Base-by-base conservation (phyloP, 1,140 invertebrate genomes). In the Palaemon carinicauda region DNA sequence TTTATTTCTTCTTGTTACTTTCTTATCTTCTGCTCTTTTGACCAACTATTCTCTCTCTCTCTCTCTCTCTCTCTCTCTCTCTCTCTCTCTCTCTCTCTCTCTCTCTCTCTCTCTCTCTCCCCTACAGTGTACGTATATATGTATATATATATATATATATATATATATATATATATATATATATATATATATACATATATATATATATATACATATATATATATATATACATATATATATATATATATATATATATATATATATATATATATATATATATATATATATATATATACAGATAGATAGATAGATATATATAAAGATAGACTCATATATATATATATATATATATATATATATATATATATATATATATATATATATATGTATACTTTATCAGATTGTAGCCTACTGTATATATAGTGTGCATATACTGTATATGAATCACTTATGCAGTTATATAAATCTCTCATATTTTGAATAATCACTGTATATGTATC, bases 321-420 rank as follows among this genome's bases (percentile, higher is more conserved):
- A 75, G 33, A 75, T 41, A 41, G 1, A 75, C 10, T 10, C 21
- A 50, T 41, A 75, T 41, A 75, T 75, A 75, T 75, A 75, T 75
- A 74, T n/a, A 74, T 74, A 74, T 21, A 50, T 74, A 74, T 74
- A 31, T 74, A 3, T 74, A 74, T 74, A 31, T 74, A 74, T 74
- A 74, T 74, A 33, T 74, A 74, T 74, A 29, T 74, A 9, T 33
- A 1, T 19, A 17, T 19, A 29, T 17, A 27, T 12, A 27, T 60
- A 0, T 60, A 3, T 60, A 60, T 60, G 7, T 60, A 60, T 10
- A 14, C 21, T 3, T 60, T 21, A 3, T 21, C 2, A 60, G 4
- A 15, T 60, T 12, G 7, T 41, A n/a, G n/a, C n/a, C n/a, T n/a
- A n/a, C n/a, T n/a, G n/a, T n/a, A n/a, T n/a, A n/a, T n/a, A n/a